A percentile compares a stretch with the other conserved stretches of the same genome.
Conservation (phyloP, 2,113 vertebrate species). For the Rana temporaria region DNA sequence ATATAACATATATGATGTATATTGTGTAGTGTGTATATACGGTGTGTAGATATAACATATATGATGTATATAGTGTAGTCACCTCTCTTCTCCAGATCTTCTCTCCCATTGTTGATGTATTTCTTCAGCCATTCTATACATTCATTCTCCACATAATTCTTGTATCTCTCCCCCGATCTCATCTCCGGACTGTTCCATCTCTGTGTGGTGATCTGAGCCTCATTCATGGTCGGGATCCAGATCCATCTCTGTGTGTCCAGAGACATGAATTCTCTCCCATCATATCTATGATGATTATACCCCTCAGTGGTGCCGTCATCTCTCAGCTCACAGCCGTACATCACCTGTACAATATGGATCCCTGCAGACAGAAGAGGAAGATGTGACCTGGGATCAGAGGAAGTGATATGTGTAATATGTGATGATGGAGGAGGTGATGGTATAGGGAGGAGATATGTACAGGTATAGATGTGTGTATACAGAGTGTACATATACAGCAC, state of each 20-base stretch:
- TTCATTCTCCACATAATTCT: not conserved
- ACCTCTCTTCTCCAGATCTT: constrained; percentile 46
- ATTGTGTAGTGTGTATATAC: no score
- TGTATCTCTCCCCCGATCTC: not conserved
- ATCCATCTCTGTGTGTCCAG: constrained; percentile 34
- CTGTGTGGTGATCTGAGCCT: constrained; percentile 17
- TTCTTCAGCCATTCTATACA: not conserved
- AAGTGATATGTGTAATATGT: no score
- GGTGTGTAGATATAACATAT: no score
- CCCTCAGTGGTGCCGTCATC: not conserved
- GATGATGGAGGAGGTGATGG: no score
- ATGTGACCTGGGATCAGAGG: not conserved
- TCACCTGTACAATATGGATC: constrained; percentile 3
- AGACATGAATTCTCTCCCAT: constrained; percentile 26
- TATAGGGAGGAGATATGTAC: no score
- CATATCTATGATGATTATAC: constrained; percentile 6
- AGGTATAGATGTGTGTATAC: no score
- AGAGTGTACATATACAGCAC: no score
- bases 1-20: no score
- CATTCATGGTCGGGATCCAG: not conserved
- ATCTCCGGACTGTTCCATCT: not conserved
- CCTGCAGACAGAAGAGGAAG: constrained; percentile 26
- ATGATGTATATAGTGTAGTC: not conserved
- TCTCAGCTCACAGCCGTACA: constrained; percentile 52
- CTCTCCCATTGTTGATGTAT: not conserved